Conservation (phyloP, 2,113 vertebrate species). For the Datnioides undecimradiatus region DNA sequence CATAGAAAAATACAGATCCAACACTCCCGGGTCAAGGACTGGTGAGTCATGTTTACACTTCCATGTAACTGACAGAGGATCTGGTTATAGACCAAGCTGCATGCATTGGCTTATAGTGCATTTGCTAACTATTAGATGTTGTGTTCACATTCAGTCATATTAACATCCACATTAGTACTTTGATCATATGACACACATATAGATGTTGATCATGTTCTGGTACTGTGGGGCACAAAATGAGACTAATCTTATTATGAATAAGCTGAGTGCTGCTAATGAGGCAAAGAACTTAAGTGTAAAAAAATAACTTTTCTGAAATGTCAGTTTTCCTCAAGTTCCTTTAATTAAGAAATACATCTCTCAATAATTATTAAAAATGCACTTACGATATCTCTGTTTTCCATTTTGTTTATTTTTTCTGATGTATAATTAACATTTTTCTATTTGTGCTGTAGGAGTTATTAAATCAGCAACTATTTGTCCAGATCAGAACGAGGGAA, state of each 20-base stretch:
- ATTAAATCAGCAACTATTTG: conserved; percentile 14
- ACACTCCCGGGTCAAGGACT: background rate
- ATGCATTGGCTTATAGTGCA: background rate
- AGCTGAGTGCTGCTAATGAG: background rate
- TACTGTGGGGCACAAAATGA: background rate
- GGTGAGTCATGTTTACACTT: background rate
- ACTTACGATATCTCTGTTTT: background rate
- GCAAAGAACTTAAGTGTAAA: no score
- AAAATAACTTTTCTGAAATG: background rate
- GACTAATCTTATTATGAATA: background rate
- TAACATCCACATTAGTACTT: background rate
- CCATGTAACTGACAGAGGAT: background rate
- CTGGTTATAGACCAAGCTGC: conserved; percentile 4
- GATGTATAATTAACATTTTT: background rate
- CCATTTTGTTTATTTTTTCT: background rate
- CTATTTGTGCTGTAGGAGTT: background rate
- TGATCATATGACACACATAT: background rate
- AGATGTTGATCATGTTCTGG: background rate
- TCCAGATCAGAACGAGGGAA: conserved; percentile 19
- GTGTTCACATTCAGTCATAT: background rate
- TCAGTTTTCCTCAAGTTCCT: background rate
- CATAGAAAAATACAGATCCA: conserved; percentile 12
- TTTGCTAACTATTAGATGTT: background rate
- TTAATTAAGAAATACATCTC: background rate
- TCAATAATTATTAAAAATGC: background rate